These are phyloP conservation scores for Platysternon megacephalum DNA, from an alignment of 2,113 vertebrate species.

Conservation along the genomic window DNA sequence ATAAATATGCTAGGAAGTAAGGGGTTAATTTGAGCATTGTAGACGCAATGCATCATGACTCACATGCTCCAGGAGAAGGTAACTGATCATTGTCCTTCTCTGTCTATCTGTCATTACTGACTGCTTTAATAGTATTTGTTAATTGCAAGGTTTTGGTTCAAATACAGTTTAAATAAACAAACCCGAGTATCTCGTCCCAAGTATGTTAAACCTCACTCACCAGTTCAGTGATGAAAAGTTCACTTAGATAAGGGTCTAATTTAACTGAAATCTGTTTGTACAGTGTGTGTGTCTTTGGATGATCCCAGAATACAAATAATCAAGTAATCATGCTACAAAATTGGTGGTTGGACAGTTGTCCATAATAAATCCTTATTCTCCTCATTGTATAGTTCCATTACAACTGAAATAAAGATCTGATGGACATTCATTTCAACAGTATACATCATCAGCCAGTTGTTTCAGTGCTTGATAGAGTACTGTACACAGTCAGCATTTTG, in stretches of 20 bases:
- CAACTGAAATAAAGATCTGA: constrained; percentile 2
- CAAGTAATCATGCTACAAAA: neutral
- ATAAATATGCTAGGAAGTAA: neutral
- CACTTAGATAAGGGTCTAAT: neutral
- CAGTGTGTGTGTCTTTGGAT: neutral
- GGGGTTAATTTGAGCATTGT: neutral
- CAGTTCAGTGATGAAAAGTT: neutral
- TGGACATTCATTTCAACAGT: constrained; percentile 20
- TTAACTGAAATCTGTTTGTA: neutral
- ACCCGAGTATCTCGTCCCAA: neutral
- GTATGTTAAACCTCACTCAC: neutral
- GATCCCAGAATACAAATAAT: neutral
- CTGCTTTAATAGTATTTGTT: neutral
- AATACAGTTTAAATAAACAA: neutral
- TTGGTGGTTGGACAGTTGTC: neutral
- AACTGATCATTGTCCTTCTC: neutral
- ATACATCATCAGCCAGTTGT: neutral
- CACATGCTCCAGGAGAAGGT: neutral
- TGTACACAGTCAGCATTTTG: constrained; percentile 55
- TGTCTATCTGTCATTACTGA: neutral
- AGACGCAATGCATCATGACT: neutral
- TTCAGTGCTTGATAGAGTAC: neutral
- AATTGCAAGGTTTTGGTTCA: neutral
- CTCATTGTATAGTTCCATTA: neutral
- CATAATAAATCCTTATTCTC: neutral